Base-by-base conservation (phyloP, 2,113 vertebrate species). In the Brachyhypopomus occidentalis region DNA sequence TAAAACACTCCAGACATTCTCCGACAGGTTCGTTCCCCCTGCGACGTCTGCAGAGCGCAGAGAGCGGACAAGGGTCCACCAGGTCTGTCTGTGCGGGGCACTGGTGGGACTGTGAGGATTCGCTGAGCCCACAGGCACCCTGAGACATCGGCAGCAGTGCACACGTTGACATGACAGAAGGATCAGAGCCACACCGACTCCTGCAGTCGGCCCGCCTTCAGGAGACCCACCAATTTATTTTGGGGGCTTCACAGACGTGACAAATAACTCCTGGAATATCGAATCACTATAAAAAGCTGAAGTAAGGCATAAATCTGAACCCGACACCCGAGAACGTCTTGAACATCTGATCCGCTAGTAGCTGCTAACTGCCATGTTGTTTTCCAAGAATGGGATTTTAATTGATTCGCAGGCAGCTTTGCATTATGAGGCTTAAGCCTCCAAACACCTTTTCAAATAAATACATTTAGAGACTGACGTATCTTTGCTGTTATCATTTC, bases 211-310 rank as follows among this genome's bases (percentile, higher is more conserved):
- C 92, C 84, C 86, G 86, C 81, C 90, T 87, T 85, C 87, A 89
- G 86, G 88, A 91, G 88, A 89, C 88, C 82, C 83, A 85, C 88
- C 82, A 85, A 92, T 88, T 87, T 93, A 93, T 94, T 94, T 94
- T 92, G 79, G 92, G 79, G 89, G 87, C 27, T 91, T 89, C 90
- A 89, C 88, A 92, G 92, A 91, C 86, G 92, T 92, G 92, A 93
- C 89, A 91, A 93, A 93, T 93, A 92, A 90, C 91, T 93, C 87
- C 86, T 87, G 82, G 87, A 91, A 91, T 90, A 94, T 94, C 92
- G 90, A 90, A 93, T 94, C 90, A 88, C 92, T 91, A 93, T 91
- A 90, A 93, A 92, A 92, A 89, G 92, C 90, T 92, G 89, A 93
- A 91, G 85, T 89, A 83, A 92, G 91, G 87, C 89, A 92, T 91